Percentiles rank a stretch among this genome's conserved stretches.
These are phyloP conservation scores for Styela plicata DNA, from an alignment of 23 tunicate species.

Conservation along the genomic window DNA sequence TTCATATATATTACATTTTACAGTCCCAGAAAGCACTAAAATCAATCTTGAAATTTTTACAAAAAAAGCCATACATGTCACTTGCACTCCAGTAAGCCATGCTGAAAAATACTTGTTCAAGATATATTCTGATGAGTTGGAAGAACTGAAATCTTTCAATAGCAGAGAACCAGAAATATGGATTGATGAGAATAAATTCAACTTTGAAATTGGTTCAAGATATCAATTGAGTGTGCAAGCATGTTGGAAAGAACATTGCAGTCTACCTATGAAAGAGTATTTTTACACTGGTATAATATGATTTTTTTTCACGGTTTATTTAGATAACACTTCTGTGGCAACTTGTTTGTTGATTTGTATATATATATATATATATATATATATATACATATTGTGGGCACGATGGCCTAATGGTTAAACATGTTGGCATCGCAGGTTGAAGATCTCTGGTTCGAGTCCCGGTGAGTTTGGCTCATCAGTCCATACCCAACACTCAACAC, in stretches of 20 bases:
- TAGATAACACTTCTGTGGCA: no score
- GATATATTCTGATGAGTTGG: not conserved
- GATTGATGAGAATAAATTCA: not conserved
- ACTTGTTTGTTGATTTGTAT: no score
- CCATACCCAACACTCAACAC: no score
- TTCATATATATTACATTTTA: no score
- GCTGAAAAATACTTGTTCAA: not conserved
- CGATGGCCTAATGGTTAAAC: no score
- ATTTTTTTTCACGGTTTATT: no score
- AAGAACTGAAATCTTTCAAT: not conserved
- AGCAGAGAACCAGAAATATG: not conserved
- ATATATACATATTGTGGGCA: no score
- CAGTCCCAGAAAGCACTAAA: not conserved
- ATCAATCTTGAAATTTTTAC: not conserved
- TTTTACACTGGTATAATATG: not conserved
- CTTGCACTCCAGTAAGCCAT: not conserved
- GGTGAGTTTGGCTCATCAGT: no score
- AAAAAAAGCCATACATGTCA: not conserved
- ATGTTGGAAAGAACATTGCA: not conserved
- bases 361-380: no score
- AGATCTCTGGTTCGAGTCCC: no score
- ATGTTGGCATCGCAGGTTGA: no score
- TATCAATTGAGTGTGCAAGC: not conserved
- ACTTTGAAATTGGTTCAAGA: not conserved
- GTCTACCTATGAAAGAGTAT: not conserved